Percentiles rank a stretch among this genome's conserved stretches.
These are phyloP conservation scores for Enteromius thamalakanensis DNA, from an alignment of 2,797 vertebrate genomes.

Conservation along the genomic window DNA sequence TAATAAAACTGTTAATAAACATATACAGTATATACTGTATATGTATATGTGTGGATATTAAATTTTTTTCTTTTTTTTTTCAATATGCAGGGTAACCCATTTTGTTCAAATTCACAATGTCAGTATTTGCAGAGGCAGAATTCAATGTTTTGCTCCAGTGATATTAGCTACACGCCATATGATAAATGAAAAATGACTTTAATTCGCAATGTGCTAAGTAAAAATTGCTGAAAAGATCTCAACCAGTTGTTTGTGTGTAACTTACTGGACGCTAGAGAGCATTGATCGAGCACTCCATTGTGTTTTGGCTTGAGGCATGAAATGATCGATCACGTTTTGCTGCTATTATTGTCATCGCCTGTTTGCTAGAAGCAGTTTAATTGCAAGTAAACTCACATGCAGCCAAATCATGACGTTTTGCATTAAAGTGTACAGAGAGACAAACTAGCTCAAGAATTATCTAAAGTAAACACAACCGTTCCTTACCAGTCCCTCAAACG, in stretches of 20 bases:
- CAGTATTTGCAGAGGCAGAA: background rate
- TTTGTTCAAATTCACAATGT: background rate
- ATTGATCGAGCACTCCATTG: background rate
- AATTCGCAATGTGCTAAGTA: background rate
- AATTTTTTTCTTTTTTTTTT: too few species aligned
- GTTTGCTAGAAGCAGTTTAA: background rate
- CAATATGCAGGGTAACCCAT: background rate
- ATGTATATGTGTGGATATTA: too few species aligned
- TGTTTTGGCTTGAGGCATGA: background rate
- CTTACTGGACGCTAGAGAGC: background rate
- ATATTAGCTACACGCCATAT: background rate
- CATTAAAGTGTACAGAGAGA: slow-evolving; percentile 9
- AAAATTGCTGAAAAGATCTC: background rate
- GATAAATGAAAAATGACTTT: background rate
- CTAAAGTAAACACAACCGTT: background rate
- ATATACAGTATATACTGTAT: too few species aligned
- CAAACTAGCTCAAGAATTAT: background rate
- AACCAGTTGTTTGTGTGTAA: background rate
- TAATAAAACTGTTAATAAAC: background rate
- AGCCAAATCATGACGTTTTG: background rate
- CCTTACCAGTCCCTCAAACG: slow-evolving; percentile 57
- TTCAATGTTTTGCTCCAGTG: background rate
- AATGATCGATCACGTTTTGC: background rate
- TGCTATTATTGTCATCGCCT: slow-evolving; percentile 3
- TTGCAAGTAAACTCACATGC: background rate